These are phyloP conservation scores for Nestor notabilis DNA, from an alignment of 2,113 vertebrate genomes.

Conservation along the genomic window DNA sequence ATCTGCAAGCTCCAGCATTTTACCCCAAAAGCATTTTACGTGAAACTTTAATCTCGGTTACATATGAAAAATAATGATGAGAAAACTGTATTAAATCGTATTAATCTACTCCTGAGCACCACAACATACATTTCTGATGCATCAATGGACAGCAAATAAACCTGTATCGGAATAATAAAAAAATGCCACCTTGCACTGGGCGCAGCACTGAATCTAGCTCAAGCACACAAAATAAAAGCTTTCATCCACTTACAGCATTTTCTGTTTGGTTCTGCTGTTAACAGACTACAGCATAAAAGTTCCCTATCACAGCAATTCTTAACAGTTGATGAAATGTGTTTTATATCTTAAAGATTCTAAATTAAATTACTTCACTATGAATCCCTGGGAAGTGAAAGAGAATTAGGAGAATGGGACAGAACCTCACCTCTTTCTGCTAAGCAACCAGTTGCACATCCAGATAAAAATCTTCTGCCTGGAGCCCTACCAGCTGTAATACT, in stretches of 20 bases:
- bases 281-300: not conserved
- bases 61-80: not conserved
- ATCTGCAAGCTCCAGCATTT: not conserved
- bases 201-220: not conserved
- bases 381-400: accelerated
- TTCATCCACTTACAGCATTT: not conserved
- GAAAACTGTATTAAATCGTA: not conserved
- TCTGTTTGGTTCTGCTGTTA: not conserved
- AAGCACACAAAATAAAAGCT: not conserved
- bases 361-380: not conserved
- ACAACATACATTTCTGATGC: not conserved
- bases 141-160: not conserved
- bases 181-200: not conserved
- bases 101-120: not conserved
- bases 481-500: not conserved
- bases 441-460: not conserved
- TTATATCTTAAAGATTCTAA: not conserved
- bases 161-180: not conserved
- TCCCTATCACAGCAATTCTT: not conserved
- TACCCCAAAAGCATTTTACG: not conserved
- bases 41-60: not conserved
- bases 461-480: not conserved
- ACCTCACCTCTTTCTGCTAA: not conserved
- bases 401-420: not conserved
- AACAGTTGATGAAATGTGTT: not conserved